Base-by-base conservation (phyloP, 1,140 invertebrate genomes). In the Daktulosphaira vitifoliae region DNA sequence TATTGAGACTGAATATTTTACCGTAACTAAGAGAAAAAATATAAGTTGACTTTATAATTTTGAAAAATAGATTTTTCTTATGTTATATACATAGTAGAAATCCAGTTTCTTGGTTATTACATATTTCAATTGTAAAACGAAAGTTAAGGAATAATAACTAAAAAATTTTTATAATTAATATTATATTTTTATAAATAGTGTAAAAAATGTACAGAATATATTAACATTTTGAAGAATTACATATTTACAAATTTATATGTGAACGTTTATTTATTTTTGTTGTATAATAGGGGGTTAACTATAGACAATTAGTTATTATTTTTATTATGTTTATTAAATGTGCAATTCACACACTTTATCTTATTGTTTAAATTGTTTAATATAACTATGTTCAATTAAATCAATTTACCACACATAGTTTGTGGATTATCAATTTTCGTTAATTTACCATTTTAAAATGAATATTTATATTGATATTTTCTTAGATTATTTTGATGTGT, bases 1-100 rank as follows among this genome's bases (percentile, higher is more conserved):
- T 56, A 42, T 56, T 56, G 53, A 56, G 53, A 56, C 53, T 56
- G 53, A 56, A 56, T 56, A 59, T 22, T 6, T 11, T 59, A 59
- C 42, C 39, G 42, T 26, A 23, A 33, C 23, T 25, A 44, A 59
- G 42, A 59, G 42, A 59, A 59, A 59, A 26, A 49, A 49, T 2
- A 25, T 59, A 59, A n/a, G 18, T 42, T 59, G 25, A 59, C 38
- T 59, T 38, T 22, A 26, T 42, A 18, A 9, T 59, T 44, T 38
- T 59, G 38, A 38, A 26, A 25, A 44, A 44, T 26, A 18, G 33
- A 18, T 18, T 18, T 37, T 37, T 37, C 33, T 33, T 6, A 6
- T 33, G 29, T 33, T 6, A 33, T 6, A 33, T 33, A n/a, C n/a
- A n/a, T n/a, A n/a, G n/a, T n/a, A n/a, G n/a, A n/a, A n/a, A n/a